phyloP scores from a whole-genome alignment of 2,888 invertebrate genomes.

The Agrilus mali region DNA sequence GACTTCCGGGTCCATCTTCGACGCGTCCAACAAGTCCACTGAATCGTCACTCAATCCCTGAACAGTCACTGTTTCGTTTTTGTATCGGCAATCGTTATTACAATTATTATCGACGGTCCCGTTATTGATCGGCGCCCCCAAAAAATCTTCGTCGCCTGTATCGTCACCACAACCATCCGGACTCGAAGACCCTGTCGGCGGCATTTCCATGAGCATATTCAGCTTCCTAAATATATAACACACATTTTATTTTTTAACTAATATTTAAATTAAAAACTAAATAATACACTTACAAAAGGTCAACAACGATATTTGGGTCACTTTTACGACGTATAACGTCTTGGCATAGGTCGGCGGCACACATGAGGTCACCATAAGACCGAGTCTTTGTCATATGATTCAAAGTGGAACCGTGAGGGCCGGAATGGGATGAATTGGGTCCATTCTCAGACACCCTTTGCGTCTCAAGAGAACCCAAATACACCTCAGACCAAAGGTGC shows the following conservation, averaged over 20 bases:
- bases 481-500: conserved; percentile 74
- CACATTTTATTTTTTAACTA: too few relatives aligned
- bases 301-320: conserved; percentile 71
- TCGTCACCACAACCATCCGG: conserved; percentile 2
- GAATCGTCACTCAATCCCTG: conserved; percentile 12
- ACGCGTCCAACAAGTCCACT: conserved; percentile 9
- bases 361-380: conserved; percentile 73
- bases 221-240: too few relatives aligned
- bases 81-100: conserved; percentile 28
- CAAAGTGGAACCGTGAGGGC: conserved; percentile 35
- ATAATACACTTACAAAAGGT: conserved; percentile 45
- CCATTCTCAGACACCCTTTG: conserved; percentile 25
- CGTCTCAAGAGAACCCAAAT: conserved; percentile 47
- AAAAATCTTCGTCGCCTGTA: conserved; percentile 13
- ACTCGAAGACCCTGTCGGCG: conserved; percentile 9
- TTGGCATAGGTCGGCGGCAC: conserved; percentile 45
- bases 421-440: conserved; percentile 18
- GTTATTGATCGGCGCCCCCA: conserved; percentile 19
- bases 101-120: conserved; percentile 14
- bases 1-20: conserved; percentile 18
- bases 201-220: conserved; percentile 5
- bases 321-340: conserved; percentile 58
- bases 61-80: conserved; percentile 11
- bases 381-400: conserved; percentile 62
- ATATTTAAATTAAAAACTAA: background rate